Conservation (phyloP, 2,797 vertebrate species). For the Dendrocincla tyrannina region DNA sequence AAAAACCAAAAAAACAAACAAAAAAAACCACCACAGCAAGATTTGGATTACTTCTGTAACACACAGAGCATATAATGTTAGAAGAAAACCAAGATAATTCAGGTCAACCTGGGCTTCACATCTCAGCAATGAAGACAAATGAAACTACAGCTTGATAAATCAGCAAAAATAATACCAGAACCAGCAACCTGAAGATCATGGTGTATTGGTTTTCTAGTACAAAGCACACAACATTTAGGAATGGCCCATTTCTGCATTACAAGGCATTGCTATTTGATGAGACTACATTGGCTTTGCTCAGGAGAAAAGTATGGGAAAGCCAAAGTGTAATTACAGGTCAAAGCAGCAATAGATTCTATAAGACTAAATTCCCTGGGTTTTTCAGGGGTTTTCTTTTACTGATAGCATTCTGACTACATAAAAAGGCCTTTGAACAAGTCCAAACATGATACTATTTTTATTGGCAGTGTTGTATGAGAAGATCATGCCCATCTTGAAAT, state of each 20-base stretch:
- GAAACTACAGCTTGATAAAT: neutral
- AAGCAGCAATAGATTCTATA: neutral
- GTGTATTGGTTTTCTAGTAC: fast-evolving
- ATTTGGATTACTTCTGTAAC: neutral
- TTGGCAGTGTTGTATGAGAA: fast-evolving
- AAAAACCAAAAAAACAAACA: too few relatives aligned
- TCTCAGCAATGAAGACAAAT: neutral
- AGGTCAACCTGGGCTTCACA: neutral
- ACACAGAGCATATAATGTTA: neutral
- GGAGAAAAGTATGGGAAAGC: neutral
- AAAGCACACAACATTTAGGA: neutral
- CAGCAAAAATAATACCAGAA: neutral
- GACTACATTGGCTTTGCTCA: neutral
- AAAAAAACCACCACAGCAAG: neutral
- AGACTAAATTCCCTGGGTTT: neutral
- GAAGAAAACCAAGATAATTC: neutral
- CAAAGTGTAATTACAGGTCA: neutral
- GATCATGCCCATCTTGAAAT: neutral
- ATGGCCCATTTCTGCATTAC: neutral
- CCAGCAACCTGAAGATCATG: neutral
- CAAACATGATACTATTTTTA: neutral
- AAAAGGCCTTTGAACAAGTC: neutral
- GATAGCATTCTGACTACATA: neutral
- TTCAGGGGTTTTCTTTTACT: neutral
- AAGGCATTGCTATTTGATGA: neutral